Percentiles rank a stretch among this genome's conserved stretches.
These are phyloP conservation scores for Callaeas wilsoni DNA, from an alignment of 2,113 vertebrate species.

Conservation along the genomic window DNA sequence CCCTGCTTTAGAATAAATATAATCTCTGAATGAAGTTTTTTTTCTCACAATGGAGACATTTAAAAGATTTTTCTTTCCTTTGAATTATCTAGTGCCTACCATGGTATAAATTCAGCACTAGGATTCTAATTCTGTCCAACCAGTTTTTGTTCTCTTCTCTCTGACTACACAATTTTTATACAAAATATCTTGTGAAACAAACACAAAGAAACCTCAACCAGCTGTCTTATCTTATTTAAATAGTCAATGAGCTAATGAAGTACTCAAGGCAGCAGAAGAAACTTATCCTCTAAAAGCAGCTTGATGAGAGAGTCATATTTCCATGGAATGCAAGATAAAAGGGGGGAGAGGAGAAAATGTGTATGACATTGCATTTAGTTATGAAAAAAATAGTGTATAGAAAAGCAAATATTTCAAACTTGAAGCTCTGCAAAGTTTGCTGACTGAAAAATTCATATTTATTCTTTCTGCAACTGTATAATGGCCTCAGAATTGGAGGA, in stretches of 20 bases:
- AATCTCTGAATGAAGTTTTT: background rate
- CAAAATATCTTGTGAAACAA: background rate
- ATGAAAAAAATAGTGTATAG: background rate
- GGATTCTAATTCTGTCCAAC: background rate
- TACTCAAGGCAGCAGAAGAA: background rate
- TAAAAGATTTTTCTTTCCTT: background rate
- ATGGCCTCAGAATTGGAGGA: background rate
- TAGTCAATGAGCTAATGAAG: background rate
- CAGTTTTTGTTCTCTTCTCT: background rate
- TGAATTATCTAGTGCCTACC: background rate
- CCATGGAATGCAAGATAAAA: background rate
- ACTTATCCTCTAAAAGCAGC: background rate
- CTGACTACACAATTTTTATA: background rate
- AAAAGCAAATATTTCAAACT: background rate
- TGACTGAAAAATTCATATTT: background rate
- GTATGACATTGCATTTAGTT: background rate
- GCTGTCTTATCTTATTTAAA: background rate
- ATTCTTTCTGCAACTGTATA: background rate
- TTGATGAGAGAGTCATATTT: background rate
- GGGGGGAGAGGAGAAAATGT: fast-evolving
- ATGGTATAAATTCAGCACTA: background rate
- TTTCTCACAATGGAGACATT: background rate
- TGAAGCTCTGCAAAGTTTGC: background rate
- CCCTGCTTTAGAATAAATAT: background rate
- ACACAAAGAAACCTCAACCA: background rate